phyloP scores from a whole-genome alignment of 2,888 invertebrate genomes.

The Keiferia lycopersicella region DNA sequence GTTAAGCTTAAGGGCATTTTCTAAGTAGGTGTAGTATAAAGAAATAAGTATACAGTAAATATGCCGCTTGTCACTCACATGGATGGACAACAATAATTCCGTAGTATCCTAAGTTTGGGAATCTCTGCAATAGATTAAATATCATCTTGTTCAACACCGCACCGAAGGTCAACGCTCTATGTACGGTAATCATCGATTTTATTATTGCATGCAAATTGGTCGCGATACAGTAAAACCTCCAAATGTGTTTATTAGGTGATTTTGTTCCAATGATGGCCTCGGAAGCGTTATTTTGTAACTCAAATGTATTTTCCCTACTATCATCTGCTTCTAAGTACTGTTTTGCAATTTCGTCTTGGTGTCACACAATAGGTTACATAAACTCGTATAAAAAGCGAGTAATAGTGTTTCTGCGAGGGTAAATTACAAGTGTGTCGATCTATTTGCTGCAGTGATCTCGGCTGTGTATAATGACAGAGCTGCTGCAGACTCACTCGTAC shows the following conservation, averaged over 20 bases:
- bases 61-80: too few species aligned
- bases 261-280: constrained; percentile 10
- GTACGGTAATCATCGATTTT: constrained; percentile 19
- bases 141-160: constrained; percentile 20
- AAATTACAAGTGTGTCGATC: constrained; percentile 12
- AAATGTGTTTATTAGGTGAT: constrained; percentile 20
- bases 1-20: too few species aligned
- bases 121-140: constrained; percentile 14
- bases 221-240: background rate
- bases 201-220: constrained; percentile 20
- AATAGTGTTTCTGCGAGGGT: constrained; percentile 6
- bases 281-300: constrained; percentile 13
- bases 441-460: background rate
- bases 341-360: constrained; percentile 1
- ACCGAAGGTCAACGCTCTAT: constrained; percentile 21
- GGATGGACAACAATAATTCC: too few species aligned
- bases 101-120: background rate
- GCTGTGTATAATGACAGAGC: background rate
- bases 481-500: background rate
- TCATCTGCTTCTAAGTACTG: constrained; percentile 4
- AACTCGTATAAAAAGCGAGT: constrained; percentile 6
- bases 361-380: constrained; percentile 12
- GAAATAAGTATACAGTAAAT: too few species aligned
- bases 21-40: too few species aligned
- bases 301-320: constrained; percentile 7